Evolutionary conservation across 35 echinoderm and acorn worm genomes (phyloP), one percentile per base, ranked within the genome.

Genomic region (Heliocidaris tuberculata): DNA sequence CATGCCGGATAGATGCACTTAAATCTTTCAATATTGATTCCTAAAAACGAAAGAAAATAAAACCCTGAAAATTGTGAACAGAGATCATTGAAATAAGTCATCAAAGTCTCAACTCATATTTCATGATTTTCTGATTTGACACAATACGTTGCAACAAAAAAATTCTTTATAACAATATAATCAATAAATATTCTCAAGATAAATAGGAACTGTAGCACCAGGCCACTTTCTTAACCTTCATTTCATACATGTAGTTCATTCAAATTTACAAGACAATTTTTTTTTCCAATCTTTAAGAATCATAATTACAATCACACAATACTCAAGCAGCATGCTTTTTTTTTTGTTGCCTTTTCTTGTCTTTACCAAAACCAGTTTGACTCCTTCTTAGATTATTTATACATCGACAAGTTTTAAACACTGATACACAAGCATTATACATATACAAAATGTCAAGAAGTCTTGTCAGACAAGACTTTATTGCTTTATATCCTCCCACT

Each of bases 151-250:
- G 35, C 35, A 78, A 78, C 65, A 78, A 78, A 19, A 21, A 13
- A 56, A 78, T 27, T 27, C 21, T 27, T 78, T 27, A 27, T 78
- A 21, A n/a, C 65, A 78, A 78, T 78, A 78, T 78, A 19, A 78
- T 78, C 65, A 78, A 78, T 78, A 78, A 78, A 78, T 78, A 78
- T 78, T 78, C 65, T 78, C 65, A 24, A 78, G 65, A 78, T 78
- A 78, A 78, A 78, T 78, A 78, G 65, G 65, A 78, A 24, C 19
- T 5, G 65, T 78, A n/a, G 65, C 65, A 78, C 65, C 65, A 78
- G 65, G 19, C 65, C 65, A 78, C 65, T 78, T 42, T 78, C 65
- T 7, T 78, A 17, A n/a, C 27, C 65, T 78, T 78, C 65, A 78
- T 78, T n/a, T 24, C 65, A 78, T 27, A 78, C 65, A 78, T 19